Evolutionary conservation across 1,140 invertebrate genomes (phyloP), one percentile per base, ranked within the genome.

Genomic region (Cheumatopsyche charites): DNA sequence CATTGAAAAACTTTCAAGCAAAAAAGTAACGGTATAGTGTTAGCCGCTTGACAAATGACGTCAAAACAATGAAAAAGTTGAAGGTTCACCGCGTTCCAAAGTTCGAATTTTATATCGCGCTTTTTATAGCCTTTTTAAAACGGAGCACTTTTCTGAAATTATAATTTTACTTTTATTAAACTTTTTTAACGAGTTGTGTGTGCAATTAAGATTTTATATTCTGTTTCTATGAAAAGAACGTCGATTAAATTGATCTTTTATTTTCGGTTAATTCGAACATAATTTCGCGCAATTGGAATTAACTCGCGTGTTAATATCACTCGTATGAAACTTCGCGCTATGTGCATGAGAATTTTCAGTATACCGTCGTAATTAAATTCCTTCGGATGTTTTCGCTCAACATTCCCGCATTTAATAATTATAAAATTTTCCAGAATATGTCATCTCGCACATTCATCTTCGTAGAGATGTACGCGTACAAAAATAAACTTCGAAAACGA

Each of bases 281-380:
- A 15, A n/a, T 15, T 15, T 49, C 5, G 13, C 13, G 25, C 23
- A 23, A 21, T 58, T 58, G 55, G 25, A 58, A 58, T 58, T 58
- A 58, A 17, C 55, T 58, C 25, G 21, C 25, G 21, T 58, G 55
- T 36, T 36, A 3, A 36, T 36, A 36, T 58, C 55, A 58, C 19
- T 58, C 55, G 25, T 19, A 58, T 19, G 55, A 26, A n/a, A 21
- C 7, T 25, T 58, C 21, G 4, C 25, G 23, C 25, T 58, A 58
- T 58, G 55, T 23, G 55, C 23, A 58, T 25, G 25, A 19, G 21
- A 58, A 58, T 58, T 58, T 19, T 12, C 23, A 21, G 55, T 13
- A 58, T 58, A 58, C 12, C 55, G 23, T 23, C 19, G 55, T 58
- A 58, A 58, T 58, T 58, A 58, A 58, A 58, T 58, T 58, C 55